These are phyloP conservation scores for Tympanuchus pallidicinctus DNA, from an alignment of 2,113 vertebrate species.

Conservation along the genomic window DNA sequence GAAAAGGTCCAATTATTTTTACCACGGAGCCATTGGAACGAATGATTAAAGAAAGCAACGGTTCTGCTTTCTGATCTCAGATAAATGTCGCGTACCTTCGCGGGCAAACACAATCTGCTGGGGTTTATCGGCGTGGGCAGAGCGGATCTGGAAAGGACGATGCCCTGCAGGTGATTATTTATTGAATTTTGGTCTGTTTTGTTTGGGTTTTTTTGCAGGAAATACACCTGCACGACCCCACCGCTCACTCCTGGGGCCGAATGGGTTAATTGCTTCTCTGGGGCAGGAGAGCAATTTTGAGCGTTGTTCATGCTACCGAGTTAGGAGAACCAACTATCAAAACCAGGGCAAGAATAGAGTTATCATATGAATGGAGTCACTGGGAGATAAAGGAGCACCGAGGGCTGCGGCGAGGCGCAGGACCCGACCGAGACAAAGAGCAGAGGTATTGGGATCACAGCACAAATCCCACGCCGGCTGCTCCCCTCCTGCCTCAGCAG, in stretches of 20 bases:
- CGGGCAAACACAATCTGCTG: background rate
- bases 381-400: conserved; percentile 26
- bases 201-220: background rate
- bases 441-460: background rate
- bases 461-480: background rate
- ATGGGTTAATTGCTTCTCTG: conserved; percentile 16
- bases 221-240: accelerated
- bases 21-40: background rate
- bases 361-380: conserved; percentile 53
- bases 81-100: accelerated
- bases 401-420: background rate
- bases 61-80: background rate
- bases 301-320: background rate
- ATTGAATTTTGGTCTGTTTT: background rate
- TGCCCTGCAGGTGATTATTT: background rate
- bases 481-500: background rate
- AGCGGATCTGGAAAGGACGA: background rate
- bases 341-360: conserved; percentile 53
- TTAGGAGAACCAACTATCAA: conserved; percentile 26
- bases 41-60: background rate
- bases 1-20: background rate
- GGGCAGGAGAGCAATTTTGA: background rate
- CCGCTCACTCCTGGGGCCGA: background rate
- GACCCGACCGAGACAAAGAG: background rate
- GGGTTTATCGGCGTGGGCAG: background rate